Percentiles rank a stretch among this genome's conserved stretches.
Conservation (phyloP, 2,888 invertebrate genomes). For the Volucella inanis region DNA sequence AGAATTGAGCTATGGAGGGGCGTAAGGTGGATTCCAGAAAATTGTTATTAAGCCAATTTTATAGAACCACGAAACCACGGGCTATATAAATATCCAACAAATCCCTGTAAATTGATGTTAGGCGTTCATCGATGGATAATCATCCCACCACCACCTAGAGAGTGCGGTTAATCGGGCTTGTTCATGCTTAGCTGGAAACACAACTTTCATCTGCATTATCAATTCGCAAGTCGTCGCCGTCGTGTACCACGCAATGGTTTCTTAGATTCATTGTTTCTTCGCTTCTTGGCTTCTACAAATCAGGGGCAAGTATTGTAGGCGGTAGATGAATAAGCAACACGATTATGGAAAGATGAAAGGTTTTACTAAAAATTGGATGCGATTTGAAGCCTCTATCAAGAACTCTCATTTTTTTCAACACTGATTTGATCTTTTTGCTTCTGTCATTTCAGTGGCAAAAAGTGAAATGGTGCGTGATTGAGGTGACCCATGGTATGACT, state of each 20-base stretch:
- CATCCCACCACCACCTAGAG: slow-evolving; percentile 53
- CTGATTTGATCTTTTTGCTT: not conserved
- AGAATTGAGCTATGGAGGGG: not conserved
- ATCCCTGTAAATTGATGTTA: slow-evolving; percentile 20
- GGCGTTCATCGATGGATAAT: slow-evolving; percentile 33
- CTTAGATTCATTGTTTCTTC: not conserved
- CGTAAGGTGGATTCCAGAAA: slow-evolving; percentile 10
- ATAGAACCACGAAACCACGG: slow-evolving; percentile 16
- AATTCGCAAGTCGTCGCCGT: slow-evolving; percentile 55
- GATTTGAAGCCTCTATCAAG: slow-evolving; percentile 36
- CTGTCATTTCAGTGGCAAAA: slow-evolving; percentile 22
- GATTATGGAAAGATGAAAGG: slow-evolving; percentile 62
- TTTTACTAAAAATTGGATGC: slow-evolving; percentile 50
- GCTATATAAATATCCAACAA: not conserved
- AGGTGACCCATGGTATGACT: slow-evolving; percentile 48
- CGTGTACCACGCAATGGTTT: slow-evolving; percentile 31
- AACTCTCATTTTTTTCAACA: slow-evolving; percentile 54
- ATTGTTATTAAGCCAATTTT: slow-evolving; percentile 44
- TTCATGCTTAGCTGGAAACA: slow-evolving; percentile 40
- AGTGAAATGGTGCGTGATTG: slow-evolving; percentile 61
- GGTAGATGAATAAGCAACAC: slow-evolving; percentile 13
- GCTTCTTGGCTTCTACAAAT: not conserved
- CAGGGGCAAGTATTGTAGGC: slow-evolving; percentile 26
- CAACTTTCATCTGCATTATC: slow-evolving; percentile 69
- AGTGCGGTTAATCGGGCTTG: slow-evolving; percentile 39